Evolutionary conservation across 2,113 vertebrate species (phyloP), one percentile per base, ranked within the genome.

Genomic region (Cebidichthys violaceus): DNA sequence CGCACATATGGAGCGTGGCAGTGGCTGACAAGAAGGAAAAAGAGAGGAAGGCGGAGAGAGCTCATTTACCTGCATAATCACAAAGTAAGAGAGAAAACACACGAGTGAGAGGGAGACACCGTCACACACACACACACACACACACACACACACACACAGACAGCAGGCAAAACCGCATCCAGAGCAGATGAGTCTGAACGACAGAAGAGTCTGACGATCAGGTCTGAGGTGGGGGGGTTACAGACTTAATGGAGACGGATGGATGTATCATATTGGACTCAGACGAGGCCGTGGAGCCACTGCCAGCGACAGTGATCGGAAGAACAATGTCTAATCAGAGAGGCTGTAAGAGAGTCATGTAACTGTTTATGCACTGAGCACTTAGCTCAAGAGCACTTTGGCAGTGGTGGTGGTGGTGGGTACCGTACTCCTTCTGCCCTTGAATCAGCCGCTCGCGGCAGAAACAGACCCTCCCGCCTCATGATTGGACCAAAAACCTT

Each of bases 371-470:
- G 37, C 27, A 61, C 18, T 4, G 45, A 73, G 66, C 52, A 43
- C 69, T 79, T 64, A 45, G 82, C 85, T 78, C 54, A 85, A 72
- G 65, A 85, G 83, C 76, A 84, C 75, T 84, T 78, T 86, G 70
- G 82, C 77, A 76, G 52, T 72, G 22, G 43, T 24, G 24, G 43
- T 24, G 24, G 41, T 27, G 24, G 70, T 67, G 54, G 57, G 31
- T 29, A 52, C 69, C 73, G 20, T 60, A 65, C 73, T 77, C 73
- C 62, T 67, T 15, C 39, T 74, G 39, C 18, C 50, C 29, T 79
- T 68, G 68, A 83, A 67, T 77, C 61, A 75, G 81, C 65, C 71
- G 70, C 47, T 43, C 20, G 31, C 2, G 29, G 55, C 80, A 76
- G 55, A 77, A 80, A 55, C 50, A 72, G 50, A 89, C 27, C n/a